phyloP scores from a whole-genome alignment of 2,113 vertebrate species.

The Chionomys nivalis region DNA sequence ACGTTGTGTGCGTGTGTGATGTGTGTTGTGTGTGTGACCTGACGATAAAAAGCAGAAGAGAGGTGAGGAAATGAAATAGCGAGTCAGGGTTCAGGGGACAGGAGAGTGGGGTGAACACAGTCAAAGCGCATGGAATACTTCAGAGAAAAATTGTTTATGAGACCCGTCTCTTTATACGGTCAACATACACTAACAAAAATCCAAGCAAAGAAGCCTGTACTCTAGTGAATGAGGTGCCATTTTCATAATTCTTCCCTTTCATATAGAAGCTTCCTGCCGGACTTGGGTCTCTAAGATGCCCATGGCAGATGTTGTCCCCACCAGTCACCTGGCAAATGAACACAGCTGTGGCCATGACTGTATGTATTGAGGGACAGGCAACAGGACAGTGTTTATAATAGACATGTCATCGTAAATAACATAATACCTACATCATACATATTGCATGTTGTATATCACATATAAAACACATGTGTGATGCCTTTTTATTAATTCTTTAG shows the following conservation, averaged over 20 bases:
- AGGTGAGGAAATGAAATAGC: neutral
- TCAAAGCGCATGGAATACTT: neutral
- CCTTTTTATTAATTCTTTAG: neutral
- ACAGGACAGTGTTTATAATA: neutral
- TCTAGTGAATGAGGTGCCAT: rapidly evolving
- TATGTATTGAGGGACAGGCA: neutral
- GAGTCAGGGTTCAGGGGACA: neutral
- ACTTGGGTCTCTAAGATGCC: neutral
- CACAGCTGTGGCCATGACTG: rapidly evolving
- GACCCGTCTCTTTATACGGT: neutral
- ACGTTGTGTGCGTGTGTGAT: neutral
- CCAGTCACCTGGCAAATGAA: neutral
- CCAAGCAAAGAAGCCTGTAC: neutral
- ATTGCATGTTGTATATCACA: neutral
- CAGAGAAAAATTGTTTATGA: neutral
- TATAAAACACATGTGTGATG: neutral
- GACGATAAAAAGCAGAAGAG: no score
- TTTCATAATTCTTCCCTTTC: neutral
- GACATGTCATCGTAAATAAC: neutral
- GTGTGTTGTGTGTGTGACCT: neutral
- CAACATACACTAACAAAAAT: neutral
- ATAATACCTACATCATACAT: no score
- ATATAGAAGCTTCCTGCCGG: neutral
- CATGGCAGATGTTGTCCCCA: neutral
- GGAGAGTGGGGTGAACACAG: neutral